These are phyloP conservation scores for Hydrozoanthus gracilis DNA, from an alignment of 92 coral and sea anemone genomes.

Conservation along the genomic window DNA sequence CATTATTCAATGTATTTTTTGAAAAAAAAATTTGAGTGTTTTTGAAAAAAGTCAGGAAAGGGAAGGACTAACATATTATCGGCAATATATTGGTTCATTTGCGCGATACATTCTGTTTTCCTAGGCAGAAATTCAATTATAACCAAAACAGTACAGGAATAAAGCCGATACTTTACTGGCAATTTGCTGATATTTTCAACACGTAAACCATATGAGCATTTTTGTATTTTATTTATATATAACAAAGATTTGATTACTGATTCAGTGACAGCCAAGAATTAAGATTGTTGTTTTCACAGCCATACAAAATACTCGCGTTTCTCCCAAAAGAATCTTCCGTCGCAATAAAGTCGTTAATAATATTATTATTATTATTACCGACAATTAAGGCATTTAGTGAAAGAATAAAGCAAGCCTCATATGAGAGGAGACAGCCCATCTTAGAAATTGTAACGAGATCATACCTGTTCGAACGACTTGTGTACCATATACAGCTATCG, in stretches of 20 bases:
- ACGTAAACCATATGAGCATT: not conserved
- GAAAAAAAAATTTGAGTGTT: not conserved
- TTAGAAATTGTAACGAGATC: not conserved
- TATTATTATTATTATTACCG: conserved; percentile 33
- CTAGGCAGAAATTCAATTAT: conserved; percentile 28
- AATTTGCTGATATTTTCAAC: conserved; percentile 13
- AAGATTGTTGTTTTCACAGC: not conserved
- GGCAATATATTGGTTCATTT: not conserved
- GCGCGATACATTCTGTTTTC: not conserved
- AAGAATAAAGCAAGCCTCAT: conserved; percentile 5
- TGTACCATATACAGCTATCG: not conserved
- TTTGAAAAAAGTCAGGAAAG: not conserved
- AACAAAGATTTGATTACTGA: not conserved
- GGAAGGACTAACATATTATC: not conserved
- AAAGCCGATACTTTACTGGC: not conserved
- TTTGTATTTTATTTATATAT: conserved; percentile 18
- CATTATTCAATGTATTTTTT: not conserved
- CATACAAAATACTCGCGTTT: not conserved
- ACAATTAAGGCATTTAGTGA: conserved; percentile 30
- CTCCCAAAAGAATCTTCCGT: not conserved
- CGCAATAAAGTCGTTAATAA: conserved; percentile 21
- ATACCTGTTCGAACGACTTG: conserved; percentile 14
- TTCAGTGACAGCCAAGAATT: not conserved
- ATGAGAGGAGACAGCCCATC: not conserved
- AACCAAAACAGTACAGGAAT: conserved; percentile 2